These are phyloP conservation scores for Ondatra zibethicus DNA, from an alignment of 2,113 vertebrate species.

Conservation along the genomic window DNA sequence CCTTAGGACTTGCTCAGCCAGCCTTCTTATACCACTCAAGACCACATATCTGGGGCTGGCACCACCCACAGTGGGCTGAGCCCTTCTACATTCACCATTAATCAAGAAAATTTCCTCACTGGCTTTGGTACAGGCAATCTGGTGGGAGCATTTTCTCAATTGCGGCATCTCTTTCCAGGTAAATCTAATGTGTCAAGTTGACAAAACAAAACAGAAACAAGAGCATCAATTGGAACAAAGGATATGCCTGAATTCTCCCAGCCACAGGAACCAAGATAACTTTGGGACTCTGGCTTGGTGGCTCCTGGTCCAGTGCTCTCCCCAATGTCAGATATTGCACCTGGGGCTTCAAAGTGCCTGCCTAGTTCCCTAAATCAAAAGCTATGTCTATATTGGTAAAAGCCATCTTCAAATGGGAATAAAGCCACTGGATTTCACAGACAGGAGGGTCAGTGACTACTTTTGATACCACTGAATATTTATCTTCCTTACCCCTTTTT, in stretches of 20 bases:
- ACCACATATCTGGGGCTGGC: no score
- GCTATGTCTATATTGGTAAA: not conserved
- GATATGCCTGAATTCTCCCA: not conserved
- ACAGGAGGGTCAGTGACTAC: not conserved
- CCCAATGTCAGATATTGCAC: not conserved
- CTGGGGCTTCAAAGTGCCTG: not conserved
- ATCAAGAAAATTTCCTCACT: not conserved
- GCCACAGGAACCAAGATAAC: not conserved
- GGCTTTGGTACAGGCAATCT: not conserved
- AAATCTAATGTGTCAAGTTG: not conserved
- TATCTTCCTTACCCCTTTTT: conserved; percentile 82
- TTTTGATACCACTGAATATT: not conserved
- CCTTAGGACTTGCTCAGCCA: no score
- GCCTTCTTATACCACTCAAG: not conserved
- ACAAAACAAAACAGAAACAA: not conserved
- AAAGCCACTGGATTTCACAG: conserved; percentile 36
- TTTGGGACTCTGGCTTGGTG: not conserved
- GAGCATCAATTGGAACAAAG: not conserved
- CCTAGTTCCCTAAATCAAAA: not conserved
- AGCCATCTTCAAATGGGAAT: conserved; percentile 27
- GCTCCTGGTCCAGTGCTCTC: not conserved
- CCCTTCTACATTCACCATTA: not conserved
- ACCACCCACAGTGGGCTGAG: not conserved
- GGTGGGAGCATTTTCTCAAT: not conserved
- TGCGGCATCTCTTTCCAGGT: not conserved